Base-by-base conservation (phyloP, 2,888 invertebrate genomes). In the Caradrina kadenii region DNA sequence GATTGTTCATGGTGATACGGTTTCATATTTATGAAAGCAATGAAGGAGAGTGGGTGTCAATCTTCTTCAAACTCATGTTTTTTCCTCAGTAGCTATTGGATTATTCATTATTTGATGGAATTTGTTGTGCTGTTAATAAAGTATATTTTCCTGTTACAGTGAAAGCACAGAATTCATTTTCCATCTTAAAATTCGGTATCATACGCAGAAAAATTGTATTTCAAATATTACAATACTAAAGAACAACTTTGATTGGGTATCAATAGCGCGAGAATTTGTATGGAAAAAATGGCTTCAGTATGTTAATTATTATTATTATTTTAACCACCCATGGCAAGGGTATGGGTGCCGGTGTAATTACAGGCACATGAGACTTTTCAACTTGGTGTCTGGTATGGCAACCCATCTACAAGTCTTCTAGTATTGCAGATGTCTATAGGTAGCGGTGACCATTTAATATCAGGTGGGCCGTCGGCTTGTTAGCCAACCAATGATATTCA, bases 11-110 rank as follows among this genome's bases (percentile, higher is more conserved):
- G 68, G 52, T 53, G 1, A n/a, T 56, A 45, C 21, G 64, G 19
- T 64, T 67, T 61, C 42, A 17, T 71, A 39, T 59, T 71, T 65
- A 52, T 42, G 6, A 22, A 55, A 56, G n/a, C 45, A 42, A 63
- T 49, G 56, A 22, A 53, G 35, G 10, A 56, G 53, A 54, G 48
- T 45, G 19, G 19, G 35, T 58, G 61, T 62, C 70, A 70, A 61
- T 64, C 52, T 56, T 58, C 22, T 3, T 52, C 21, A 50, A 21
- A 5, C 2, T 54, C 8, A 21, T n/a, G 45, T 54, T 58, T 67
- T 56, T 73, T 42, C n/a, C 49, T 19, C n/a, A 19, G 39, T 61
- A 42, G 31, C 31, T 49, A 22, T 31, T 31, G 21, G 48, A 64
- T 71, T 64, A 50, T 62, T 55, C 7, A 65, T 22, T 17, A 48